Evolutionary conservation across 2,113 vertebrate genomes (phyloP).

Genomic region (Oxyruncus cristatus): DNA sequence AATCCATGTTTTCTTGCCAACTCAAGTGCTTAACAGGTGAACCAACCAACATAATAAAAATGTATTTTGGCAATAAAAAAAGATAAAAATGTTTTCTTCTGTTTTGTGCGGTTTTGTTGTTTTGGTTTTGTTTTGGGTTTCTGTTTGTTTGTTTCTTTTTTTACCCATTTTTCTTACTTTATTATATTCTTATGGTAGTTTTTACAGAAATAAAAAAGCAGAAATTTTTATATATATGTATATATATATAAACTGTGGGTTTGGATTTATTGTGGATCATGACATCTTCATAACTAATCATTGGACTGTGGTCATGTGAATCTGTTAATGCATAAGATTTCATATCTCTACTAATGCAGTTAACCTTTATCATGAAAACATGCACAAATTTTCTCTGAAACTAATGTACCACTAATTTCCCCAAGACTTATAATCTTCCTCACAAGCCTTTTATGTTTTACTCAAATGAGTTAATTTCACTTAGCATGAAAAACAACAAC

Average conservation of each 20-base stretch:
- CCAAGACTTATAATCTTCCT: neutral
- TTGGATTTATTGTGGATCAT: neutral
- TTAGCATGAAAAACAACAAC: neutral
- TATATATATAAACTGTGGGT: fast-evolving
- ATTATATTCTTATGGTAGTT: neutral
- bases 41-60: neutral
- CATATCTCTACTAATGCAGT: neutral
- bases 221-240: neutral
- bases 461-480: neutral
- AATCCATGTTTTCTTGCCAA: neutral
- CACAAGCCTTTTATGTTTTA: neutral
- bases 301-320: neutral
- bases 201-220: neutral
- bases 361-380: neutral
- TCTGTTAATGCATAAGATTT: neutral
- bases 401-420: neutral
- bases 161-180: neutral
- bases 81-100: neutral
- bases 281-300: neutral
- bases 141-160: neutral
- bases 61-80: neutral
- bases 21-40: neutral
- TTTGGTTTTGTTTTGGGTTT: too few species aligned
- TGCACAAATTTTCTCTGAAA: neutral
- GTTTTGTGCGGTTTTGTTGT: neutral